Evolutionary conservation across 2,888 invertebrate genomes (phyloP).

Genomic region (Helicoverpa assulta): DNA sequence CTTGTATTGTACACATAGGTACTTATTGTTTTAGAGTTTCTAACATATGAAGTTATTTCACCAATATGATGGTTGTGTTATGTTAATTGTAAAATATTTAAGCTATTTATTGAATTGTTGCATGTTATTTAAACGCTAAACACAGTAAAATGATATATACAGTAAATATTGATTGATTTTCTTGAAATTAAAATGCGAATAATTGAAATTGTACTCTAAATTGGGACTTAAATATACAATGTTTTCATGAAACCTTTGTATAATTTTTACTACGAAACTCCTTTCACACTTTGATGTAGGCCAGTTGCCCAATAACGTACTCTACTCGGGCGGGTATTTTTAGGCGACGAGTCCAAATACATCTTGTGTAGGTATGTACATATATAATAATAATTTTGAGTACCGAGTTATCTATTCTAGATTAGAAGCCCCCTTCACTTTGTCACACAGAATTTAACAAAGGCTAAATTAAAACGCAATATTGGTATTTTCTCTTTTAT

Average conservation of each 20-base stretch:
- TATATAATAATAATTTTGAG: no score
- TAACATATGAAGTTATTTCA: slow-evolving; percentile 61
- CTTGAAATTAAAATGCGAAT: slow-evolving; percentile 50
- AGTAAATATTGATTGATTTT: slow-evolving; percentile 58
- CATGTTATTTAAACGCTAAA: slow-evolving; percentile 61
- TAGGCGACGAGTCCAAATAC: no score
- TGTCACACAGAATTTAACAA: neutral
- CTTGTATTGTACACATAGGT: slow-evolving; percentile 16
- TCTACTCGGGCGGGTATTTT: no score
- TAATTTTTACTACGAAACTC: slow-evolving; percentile 24
- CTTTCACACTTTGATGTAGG: neutral
- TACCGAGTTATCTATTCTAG: no score
- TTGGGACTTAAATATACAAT: slow-evolving; percentile 79
- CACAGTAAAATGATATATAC: slow-evolving; percentile 49
- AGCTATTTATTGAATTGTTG: slow-evolving; percentile 67
- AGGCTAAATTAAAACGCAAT: slow-evolving; percentile 7
- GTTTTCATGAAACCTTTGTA: slow-evolving; percentile 72
- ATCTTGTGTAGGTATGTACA: no score
- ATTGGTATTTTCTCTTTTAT: slow-evolving; percentile 50
- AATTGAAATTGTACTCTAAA: slow-evolving; percentile 58
- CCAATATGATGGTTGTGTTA: slow-evolving; percentile 76
- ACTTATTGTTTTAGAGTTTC: slow-evolving; percentile 59
- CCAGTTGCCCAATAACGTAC: no score
- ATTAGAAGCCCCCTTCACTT: neutral
- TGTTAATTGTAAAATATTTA: slow-evolving; percentile 62